Evolutionary conservation across 2,113 vertebrate species (phyloP), one percentile per base, ranked within the genome.

Genomic region (Catagonus wagneri): DNA sequence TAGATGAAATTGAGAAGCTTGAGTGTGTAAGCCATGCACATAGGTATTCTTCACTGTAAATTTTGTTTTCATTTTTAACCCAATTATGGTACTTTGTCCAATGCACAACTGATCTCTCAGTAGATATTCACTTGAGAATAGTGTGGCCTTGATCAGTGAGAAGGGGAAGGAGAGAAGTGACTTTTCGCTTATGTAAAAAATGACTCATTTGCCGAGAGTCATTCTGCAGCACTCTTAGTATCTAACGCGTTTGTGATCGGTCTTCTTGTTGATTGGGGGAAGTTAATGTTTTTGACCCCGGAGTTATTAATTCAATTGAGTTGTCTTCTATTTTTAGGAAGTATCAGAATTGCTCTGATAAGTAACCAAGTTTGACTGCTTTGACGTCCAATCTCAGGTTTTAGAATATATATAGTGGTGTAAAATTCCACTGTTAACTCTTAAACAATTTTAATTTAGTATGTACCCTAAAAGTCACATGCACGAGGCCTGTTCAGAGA

Each of bases 91-190:
- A 95, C 96, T 97, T 94, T 94, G 98, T 98, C 97, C 89, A 96
- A 94, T 92, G 97, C 98, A 97, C 90, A 95, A 68, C n/a, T 72
- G 79, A 96, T 97, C 98, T 98, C 96, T 98, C 97, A 96, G 98
- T 98, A 98, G 98, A 98, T 97, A 97, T 96, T 98, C 60, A 88
- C 97, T 87, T 95, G 90, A 97, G 97, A 97, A 94, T 97, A 96
- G 96, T 90, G 98, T 98, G 98, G 98, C 98, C 98, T 98, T 98
- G 97, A 97, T 75, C 65, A 93, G 95, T 84, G 95, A 90, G 93
- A 96, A 97, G 86, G 96, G 96, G 95, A 75, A 97, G 93, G 80
- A 94, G 86, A 96, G 84, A 93, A 89, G 93, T 96, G 96, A 93
- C 97, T 95, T 96, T 96, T 96, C 90, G 93, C 95, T 94, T 92